Evolutionary conservation across 2,797 vertebrate species (phyloP).

Genomic region (Cyclopterus lumpus): DNA sequence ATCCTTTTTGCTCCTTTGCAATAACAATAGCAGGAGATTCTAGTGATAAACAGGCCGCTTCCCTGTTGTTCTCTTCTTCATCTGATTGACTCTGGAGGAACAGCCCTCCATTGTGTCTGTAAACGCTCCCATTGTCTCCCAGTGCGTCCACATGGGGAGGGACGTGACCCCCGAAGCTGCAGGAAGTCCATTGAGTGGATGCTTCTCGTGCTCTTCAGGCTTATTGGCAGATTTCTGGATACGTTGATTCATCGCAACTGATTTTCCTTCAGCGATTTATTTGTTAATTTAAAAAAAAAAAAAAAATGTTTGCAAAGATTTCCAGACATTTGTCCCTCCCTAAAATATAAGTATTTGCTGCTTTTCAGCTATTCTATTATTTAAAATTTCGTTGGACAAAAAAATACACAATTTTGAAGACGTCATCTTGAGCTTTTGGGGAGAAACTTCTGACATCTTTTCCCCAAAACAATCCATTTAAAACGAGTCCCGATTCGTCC

Average conservation of each 20-base stretch:
- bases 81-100: constrained; percentile 32
- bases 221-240: neutral
- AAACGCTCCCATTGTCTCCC: constrained; percentile 15
- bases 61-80: constrained; percentile 25
- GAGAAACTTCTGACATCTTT: neutral
- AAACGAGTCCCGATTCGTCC: neutral
- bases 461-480: neutral
- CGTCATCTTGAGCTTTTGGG: neutral
- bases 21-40: constrained; percentile 15
- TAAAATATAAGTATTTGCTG: neutral
- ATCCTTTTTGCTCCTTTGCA: neutral
- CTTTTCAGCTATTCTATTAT: neutral
- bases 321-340: too few species aligned
- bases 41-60: constrained; percentile 17
- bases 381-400: neutral
- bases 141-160: neutral
- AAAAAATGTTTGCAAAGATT: too few species aligned
- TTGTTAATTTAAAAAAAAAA: too few species aligned
- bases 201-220: too few species aligned
- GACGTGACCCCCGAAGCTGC: neutral
- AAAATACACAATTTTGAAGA: neutral
- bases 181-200: constrained; percentile 14
- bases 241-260: neutral
- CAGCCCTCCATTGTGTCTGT: constrained; percentile 38
- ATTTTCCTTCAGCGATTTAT: too few species aligned